Evolutionary conservation across 1,140 invertebrate genomes (phyloP), one percentile per base, ranked within the genome.

Genomic region (Drosophila nigromelanica): DNA sequence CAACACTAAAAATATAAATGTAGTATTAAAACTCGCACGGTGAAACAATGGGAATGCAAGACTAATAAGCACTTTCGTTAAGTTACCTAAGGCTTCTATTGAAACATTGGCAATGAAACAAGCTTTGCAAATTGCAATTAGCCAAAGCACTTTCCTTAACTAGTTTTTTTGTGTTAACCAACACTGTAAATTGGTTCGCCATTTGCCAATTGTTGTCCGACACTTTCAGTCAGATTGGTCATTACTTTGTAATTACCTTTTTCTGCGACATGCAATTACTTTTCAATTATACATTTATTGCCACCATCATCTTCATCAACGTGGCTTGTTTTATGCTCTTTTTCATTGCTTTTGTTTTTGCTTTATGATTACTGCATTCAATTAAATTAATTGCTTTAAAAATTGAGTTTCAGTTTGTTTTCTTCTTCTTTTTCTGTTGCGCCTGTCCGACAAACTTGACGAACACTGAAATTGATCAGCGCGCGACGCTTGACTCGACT

Each of bases 371-470:
- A 76, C 78, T 76, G 79, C 76, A 89, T 76, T 87, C 83, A 89
- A 89, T 87, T 89, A 87, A 89, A 77, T 71, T 83, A 87, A 87
- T 87, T 89, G 80, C 79, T 80, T 83, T 80, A 59, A 62, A 87
- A 82, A 87, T 87, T 89, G 83, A 75, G 77, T 66, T 73, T 43
- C 68, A 75, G 77, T 69, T 73, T 43, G 72, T 79, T 89, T 78
- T 78, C 50, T 55, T 63, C 35, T 55, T 35, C 30, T 33, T 40
- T n/a, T 6, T 33, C 8, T 35, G 50, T 12, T 71, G 33, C 52
- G 54, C 2, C 67, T 47, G 45, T 14, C 37, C 27, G 47, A 14
- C 47, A 58, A 74, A 74, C 70, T 73, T 67, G 69, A 35, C 69
- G 50, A 73, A 60, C 63, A 55, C 54, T 71, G 61, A 59, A 74